Percentiles rank a stretch among this genome's conserved stretches.
phyloP scores from a whole-genome alignment of 1,140 invertebrate species.

The Drosophila miranda region DNA sequence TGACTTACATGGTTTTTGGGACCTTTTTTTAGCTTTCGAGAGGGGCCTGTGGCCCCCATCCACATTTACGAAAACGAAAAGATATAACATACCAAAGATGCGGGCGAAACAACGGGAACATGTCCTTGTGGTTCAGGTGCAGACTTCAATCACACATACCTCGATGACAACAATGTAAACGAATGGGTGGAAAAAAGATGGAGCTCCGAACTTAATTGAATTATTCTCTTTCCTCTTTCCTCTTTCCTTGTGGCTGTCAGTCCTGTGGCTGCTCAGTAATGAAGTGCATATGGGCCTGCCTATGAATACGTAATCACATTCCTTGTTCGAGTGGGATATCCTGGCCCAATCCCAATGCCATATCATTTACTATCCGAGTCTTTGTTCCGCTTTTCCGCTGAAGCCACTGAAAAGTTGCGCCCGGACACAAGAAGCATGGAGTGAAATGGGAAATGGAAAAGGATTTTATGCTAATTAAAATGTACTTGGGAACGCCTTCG shows the following conservation, averaged over 20 bases:
- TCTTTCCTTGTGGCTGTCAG: not conserved
- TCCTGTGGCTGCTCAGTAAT: constrained; percentile 23
- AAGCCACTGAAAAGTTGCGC: not conserved
- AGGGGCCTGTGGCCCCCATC: too few relatives aligned
- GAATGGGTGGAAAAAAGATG: not conserved
- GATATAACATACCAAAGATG: too few relatives aligned
- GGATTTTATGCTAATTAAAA: constrained; percentile 54
- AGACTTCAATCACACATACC: not conserved
- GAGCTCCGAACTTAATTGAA: constrained; percentile 13
- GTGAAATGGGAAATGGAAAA: not conserved
- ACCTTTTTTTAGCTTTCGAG: too few relatives aligned
- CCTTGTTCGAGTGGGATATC: not conserved
- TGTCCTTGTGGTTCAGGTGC: too few relatives aligned
- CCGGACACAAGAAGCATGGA: not conserved
- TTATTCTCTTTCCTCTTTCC: constrained; percentile 3
- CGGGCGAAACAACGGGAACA: not conserved
- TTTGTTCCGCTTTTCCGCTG: not conserved
- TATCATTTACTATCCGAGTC: too few relatives aligned
- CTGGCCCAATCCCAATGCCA: too few relatives aligned
- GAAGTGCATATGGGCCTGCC: constrained; percentile 31
- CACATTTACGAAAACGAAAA: not conserved
- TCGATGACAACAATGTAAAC: too few relatives aligned
- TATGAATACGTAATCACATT: not conserved
- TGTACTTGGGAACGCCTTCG: not conserved
- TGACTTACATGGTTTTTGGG: too few relatives aligned